A percentile compares a stretch with the other conserved stretches of the same genome.
phyloP scores from a whole-genome alignment of 2,888 invertebrate species.

The Flexamia atlantica region DNA sequence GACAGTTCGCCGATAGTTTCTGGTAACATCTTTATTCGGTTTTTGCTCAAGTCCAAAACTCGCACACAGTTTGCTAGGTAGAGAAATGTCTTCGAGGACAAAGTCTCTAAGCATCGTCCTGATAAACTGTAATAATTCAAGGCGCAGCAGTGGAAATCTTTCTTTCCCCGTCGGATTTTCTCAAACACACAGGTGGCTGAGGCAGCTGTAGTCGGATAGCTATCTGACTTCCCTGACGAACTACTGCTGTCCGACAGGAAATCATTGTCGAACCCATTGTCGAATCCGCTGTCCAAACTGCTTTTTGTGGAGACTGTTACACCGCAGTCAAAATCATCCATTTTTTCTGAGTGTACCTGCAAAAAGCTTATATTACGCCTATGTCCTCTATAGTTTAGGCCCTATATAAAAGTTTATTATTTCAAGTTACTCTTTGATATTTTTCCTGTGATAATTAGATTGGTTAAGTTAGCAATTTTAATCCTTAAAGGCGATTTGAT shows the following conservation, averaged over 20 bases:
- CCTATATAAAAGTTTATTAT: too few species aligned
- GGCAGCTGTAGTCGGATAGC: not conserved
- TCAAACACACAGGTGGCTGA: constrained; percentile 12
- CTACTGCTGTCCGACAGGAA: not conserved
- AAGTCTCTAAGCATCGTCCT: not conserved
- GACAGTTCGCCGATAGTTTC: not conserved
- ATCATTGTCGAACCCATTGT: not conserved
- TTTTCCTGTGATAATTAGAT: too few species aligned
- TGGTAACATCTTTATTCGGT: constrained; percentile 6
- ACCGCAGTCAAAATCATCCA: constrained; percentile 1
- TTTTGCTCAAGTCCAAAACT: constrained; percentile 17
- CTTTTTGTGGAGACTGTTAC: not conserved
- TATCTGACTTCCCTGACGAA: constrained; percentile 10
- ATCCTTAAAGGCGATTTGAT: too few species aligned
- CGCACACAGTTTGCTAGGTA: constrained; percentile 10
- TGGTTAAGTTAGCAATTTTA: too few species aligned
- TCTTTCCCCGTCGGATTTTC: not conserved
- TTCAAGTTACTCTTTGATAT: too few species aligned
- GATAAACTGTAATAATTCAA: constrained; percentile 3
- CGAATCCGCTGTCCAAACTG: constrained; percentile 13
- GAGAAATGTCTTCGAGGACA: constrained; percentile 5
- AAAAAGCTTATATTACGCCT: not conserved
- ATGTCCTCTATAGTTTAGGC: too few species aligned
- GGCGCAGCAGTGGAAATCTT: not conserved
- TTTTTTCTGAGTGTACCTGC: not conserved